phyloP scores from a whole-genome alignment of 2,797 vertebrate species.

The Pelochelys cantorii region DNA sequence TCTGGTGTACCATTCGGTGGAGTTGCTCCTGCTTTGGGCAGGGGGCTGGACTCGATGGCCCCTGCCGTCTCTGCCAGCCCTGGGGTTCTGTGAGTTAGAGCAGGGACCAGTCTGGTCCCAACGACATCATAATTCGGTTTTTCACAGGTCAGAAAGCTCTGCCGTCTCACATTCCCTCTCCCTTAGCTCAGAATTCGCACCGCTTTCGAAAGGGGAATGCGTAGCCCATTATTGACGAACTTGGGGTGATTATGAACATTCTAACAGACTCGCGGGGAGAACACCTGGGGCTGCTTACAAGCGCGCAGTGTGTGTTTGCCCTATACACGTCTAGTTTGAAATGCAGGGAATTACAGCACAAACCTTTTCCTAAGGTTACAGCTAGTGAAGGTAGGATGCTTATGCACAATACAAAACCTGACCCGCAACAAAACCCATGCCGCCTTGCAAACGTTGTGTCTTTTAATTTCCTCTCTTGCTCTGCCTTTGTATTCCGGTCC shows the following conservation, averaged over 20 bases:
- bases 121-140: conserved; percentile 34
- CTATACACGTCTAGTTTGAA: conserved; percentile 30
- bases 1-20: conserved; percentile 45
- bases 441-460: conserved; percentile 12
- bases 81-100: background rate
- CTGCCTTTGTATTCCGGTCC: conserved; percentile 33
- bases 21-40: background rate
- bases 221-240: conserved; percentile 73
- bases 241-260: conserved; percentile 43
- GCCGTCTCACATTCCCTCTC: conserved; percentile 46
- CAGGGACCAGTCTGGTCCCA: conserved; percentile 44
- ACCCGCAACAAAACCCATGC: conserved; percentile 28
- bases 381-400: conserved; percentile 60
- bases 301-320: conserved; percentile 15
- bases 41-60: no score
- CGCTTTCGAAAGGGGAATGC: conserved; percentile 60
- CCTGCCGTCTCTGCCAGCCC: no score
- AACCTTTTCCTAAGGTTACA: conserved; percentile 58
- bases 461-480: conserved; percentile 36
- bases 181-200: conserved; percentile 48
- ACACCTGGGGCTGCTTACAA: conserved; percentile 29
- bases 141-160: background rate
- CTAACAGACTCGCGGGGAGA: conserved; percentile 1
- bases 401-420: conserved; percentile 52
- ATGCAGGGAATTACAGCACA: conserved; percentile 47